phyloP scores from a whole-genome alignment of 2,113 vertebrate genomes.

The Martes martes region DNA sequence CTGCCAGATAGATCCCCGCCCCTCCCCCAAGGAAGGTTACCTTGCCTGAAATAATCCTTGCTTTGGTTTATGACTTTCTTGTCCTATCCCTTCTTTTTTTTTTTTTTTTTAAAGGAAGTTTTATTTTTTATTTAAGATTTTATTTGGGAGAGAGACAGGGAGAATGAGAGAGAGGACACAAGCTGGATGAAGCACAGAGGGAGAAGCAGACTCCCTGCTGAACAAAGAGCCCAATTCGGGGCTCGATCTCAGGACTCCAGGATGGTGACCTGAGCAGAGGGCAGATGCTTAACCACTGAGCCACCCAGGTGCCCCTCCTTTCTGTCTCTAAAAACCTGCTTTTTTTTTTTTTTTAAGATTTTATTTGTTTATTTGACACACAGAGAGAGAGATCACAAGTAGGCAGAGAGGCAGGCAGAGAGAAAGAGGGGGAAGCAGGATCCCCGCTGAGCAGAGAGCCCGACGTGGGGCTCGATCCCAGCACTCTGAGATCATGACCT shows the following conservation, averaged over 20 bases:
- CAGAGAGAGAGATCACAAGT: too few relatives aligned
- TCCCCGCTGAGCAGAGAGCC: too few relatives aligned
- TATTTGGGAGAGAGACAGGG: neutral
- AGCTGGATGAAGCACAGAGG: neutral
- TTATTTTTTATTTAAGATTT: neutral
- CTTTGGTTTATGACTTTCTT: neutral
- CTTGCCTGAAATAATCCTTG: neutral
- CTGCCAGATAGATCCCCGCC: neutral
- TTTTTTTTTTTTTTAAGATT: neutral
- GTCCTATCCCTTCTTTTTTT: neutral
- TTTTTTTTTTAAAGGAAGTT: neutral
- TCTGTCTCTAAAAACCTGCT: neutral
- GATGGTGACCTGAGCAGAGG: neutral
- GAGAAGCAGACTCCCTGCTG: too few relatives aligned
- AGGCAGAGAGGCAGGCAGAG: too few relatives aligned
- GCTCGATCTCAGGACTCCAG: too few relatives aligned
- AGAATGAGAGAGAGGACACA: neutral
- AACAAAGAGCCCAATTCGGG: too few relatives aligned
- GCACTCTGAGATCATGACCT: neutral
- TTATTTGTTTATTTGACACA: too few relatives aligned
- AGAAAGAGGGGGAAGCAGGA: neutral
- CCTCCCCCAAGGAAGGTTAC: neutral
- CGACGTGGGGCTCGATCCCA: fast-evolving
- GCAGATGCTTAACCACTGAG: neutral
- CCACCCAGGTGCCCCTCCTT: neutral